Conservation (phyloP, 1,140 invertebrate genomes). For the Nasonia longicornis region DNA sequence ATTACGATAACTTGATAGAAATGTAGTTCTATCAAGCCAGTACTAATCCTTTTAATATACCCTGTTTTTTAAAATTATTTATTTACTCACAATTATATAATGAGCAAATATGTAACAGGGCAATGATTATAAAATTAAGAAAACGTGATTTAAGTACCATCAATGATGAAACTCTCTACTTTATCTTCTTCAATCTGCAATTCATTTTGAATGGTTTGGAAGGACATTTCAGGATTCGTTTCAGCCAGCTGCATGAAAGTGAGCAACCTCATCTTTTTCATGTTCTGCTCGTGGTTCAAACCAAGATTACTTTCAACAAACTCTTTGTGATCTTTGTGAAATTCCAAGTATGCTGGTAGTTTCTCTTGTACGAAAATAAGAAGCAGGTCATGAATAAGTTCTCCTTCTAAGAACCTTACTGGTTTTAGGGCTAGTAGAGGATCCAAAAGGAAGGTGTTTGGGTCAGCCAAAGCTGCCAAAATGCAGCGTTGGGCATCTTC, state of each 20-base stretch:
- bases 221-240: constrained; percentile 89
- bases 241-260: constrained; percentile 98
- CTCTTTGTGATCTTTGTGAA: constrained; percentile 93
- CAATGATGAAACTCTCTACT: constrained; percentile 96
- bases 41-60: constrained; percentile 59
- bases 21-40: constrained; percentile 56
- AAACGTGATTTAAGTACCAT: constrained; percentile 75
- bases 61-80: constrained; percentile 48
- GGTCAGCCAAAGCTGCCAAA: constrained; percentile 92
- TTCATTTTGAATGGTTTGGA: constrained; percentile 89
- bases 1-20: constrained; percentile 59
- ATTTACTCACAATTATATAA: constrained; percentile 37
- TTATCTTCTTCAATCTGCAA: constrained; percentile 87
- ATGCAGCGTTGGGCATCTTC: constrained; percentile 98
- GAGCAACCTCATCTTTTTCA: constrained; percentile 95
- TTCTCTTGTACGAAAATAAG: constrained; percentile 96
- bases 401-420: constrained; percentile 94
- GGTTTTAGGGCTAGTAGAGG: constrained; percentile 93
- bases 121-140: constrained; percentile 30
- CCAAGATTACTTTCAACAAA: constrained; percentile 87
- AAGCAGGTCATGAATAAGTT: constrained; percentile 95
- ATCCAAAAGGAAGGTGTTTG: constrained; percentile 94
- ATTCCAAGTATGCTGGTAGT: constrained; percentile 88
- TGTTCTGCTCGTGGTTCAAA: constrained; percentile 94
- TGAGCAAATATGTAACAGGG: constrained; percentile 46